These are phyloP conservation scores for Drepanosiphum platanoidis DNA, from an alignment of 2,888 invertebrate genomes.

Conservation along the genomic window DNA sequence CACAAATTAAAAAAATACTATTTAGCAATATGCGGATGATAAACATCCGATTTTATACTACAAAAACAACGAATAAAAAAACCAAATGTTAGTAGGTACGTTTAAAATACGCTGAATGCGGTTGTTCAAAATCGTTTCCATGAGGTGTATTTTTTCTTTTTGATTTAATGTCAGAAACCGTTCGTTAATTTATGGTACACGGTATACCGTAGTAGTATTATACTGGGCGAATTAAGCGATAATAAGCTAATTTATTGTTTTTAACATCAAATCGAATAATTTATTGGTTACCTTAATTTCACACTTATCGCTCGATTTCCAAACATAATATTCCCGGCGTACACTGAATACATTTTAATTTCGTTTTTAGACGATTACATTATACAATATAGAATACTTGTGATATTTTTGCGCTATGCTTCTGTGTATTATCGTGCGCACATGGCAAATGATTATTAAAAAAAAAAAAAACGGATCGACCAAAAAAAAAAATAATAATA, in stretches of 20 bases:
- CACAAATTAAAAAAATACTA: neutral
- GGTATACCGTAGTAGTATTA: neutral
- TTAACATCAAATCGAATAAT: too few relatives aligned
- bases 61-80: neutral
- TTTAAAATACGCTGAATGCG: neutral
- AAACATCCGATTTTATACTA: neutral
- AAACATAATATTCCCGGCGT: neutral
- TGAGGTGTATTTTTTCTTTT: neutral
- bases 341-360: neutral
- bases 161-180: neutral
- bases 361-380: constrained; percentile 15
- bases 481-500: constrained; percentile 13
- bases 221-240: too few relatives aligned
- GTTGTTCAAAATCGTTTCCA: neutral
- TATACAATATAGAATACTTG: constrained; percentile 11
- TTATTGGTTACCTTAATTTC: neutral
- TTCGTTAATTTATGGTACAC: neutral
- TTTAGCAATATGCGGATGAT: neutral
- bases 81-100: neutral
- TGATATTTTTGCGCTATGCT: constrained; percentile 18
- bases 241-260: neutral
- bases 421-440: neutral
- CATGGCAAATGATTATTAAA: constrained; percentile 2
- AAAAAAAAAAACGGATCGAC: constrained; percentile 19
- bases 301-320: neutral